Evolutionary conservation across 2,888 invertebrate species (phyloP), one percentile per base, ranked within the genome.

Genomic region (Erynnis tages): DNA sequence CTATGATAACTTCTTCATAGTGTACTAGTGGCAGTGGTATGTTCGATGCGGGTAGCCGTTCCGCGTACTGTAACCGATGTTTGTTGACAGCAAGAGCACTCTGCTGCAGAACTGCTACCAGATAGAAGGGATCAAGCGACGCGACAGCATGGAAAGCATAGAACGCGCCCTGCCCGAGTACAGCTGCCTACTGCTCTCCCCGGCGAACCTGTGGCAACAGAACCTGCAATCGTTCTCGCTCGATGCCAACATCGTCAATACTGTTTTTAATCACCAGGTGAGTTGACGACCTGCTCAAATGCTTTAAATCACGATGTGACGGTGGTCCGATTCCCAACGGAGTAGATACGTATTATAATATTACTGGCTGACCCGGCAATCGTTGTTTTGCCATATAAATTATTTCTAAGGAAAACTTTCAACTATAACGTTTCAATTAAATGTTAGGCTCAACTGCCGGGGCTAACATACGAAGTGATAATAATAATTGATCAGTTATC

Each of bases 151-250:
- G 61, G 90, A 92, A 4, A 91, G 91, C 58, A 90, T 91, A 54
- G 92, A 93, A 27, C 90, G 85, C 16, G 91, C 96, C 49, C 90
- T 98, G 58, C 98, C 98, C 0, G 96, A 98, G 76, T 98, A 97
- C 77, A 95, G 94, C 76, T 98, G 98, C 79, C 91, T 98, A 17
- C 88, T 97, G 29, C 84, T 98, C 5, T 98, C 98, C 0, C 98
- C 98, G 0, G 97, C 97, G 4, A 97, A 97, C 86, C 91, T 98
- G 54, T 98, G 98, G 98, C 93, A 94, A 63, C 94, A 96, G 73
- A 95, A 95, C 76, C 87, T 93, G 21, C 93, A 95, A 66, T 91
- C 93, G 32, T 97, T 96, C 76, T 92, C 94, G 45, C 91, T 93
- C 58, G 97, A 97, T 76, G 91, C 93, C 7, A 94, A 95, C 71